Percentiles rank a stretch among this genome's conserved stretches.
These are phyloP conservation scores for Agonopterix subpropinquella DNA, from an alignment of 2,888 invertebrate genomes.

Conservation along the genomic window DNA sequence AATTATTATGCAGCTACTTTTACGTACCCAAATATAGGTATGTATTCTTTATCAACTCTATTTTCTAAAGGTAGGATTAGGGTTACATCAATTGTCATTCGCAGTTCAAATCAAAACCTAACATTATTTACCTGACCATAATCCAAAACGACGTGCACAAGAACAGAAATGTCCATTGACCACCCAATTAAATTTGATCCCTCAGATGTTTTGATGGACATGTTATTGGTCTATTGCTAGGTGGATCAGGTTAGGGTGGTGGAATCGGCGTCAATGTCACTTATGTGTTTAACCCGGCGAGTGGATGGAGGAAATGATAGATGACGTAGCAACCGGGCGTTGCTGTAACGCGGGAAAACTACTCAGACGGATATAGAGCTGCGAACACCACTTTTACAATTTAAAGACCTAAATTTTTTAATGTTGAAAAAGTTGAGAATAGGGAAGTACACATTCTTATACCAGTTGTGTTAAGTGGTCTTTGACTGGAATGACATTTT, in stretches of 20 bases:
- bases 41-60: too few species aligned
- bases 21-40: too few species aligned
- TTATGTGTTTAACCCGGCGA: slow-evolving; percentile 75
- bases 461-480: too few species aligned
- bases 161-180: slow-evolving; percentile 42
- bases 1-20: too few species aligned
- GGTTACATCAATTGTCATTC: slow-evolving; percentile 33
- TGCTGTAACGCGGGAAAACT: slow-evolving; percentile 46
- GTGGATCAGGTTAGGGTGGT: slow-evolving; percentile 42
- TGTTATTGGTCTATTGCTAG: slow-evolving; percentile 22
- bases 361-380: slow-evolving; percentile 37
- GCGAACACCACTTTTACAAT: slow-evolving; percentile 12
- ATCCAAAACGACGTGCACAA: slow-evolving; percentile 49
- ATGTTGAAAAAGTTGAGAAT: too few species aligned
- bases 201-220: slow-evolving; percentile 21
- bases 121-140: slow-evolving; percentile 61
- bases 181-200: slow-evolving; percentile 40
- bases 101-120: slow-evolving; percentile 56
- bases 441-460: too few species aligned
- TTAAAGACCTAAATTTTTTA: too few species aligned
- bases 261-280: slow-evolving; percentile 68
- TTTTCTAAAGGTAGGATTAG: too few species aligned
- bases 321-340: slow-evolving; percentile 58
- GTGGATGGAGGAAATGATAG: slow-evolving; percentile 74
- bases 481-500: too few species aligned